Evolutionary conservation across 2,888 invertebrate genomes (phyloP).

Genomic region (Agrochola lota): DNA sequence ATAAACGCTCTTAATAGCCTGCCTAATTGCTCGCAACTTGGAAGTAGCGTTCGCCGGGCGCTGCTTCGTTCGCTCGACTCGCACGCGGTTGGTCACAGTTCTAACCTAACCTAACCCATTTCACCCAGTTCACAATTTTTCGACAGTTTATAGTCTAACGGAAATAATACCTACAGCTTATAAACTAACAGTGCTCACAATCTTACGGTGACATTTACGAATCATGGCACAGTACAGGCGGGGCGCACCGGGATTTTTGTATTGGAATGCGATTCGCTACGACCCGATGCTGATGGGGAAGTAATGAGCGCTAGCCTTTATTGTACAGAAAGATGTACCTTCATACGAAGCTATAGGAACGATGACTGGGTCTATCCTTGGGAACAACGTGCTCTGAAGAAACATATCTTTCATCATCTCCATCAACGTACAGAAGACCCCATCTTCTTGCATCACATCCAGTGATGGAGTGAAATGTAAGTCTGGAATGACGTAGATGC

Average conservation of each 20-base stretch:
- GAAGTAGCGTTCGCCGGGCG: too few relatives aligned
- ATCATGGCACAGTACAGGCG: background rate
- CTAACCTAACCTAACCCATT: too few relatives aligned
- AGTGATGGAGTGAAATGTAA: conserved; percentile 94
- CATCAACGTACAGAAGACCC: conserved; percentile 92
- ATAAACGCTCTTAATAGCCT: too few relatives aligned
- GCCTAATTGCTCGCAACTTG: too few relatives aligned
- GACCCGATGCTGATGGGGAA: background rate
- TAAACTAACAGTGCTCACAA: too few relatives aligned
- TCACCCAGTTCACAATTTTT: too few relatives aligned
- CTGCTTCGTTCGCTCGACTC: too few relatives aligned
- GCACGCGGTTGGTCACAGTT: too few relatives aligned
- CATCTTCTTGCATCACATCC: conserved; percentile 91
- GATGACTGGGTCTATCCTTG: conserved; percentile 91
- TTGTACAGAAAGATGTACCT: conserved; percentile 70
- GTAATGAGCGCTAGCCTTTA: background rate
- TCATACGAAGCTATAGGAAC: conserved; percentile 84
- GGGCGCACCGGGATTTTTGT: background rate
- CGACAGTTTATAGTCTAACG: too few relatives aligned
- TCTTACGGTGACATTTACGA: too few relatives aligned
- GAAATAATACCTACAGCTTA: too few relatives aligned
- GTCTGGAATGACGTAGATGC: conserved; percentile 74
- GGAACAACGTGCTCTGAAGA: conserved; percentile 93
- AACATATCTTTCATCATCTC: conserved; percentile 94
- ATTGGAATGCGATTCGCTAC: background rate